phyloP scores from a whole-genome alignment of 1,140 invertebrate genomes.

The Plodia interpunctella region DNA sequence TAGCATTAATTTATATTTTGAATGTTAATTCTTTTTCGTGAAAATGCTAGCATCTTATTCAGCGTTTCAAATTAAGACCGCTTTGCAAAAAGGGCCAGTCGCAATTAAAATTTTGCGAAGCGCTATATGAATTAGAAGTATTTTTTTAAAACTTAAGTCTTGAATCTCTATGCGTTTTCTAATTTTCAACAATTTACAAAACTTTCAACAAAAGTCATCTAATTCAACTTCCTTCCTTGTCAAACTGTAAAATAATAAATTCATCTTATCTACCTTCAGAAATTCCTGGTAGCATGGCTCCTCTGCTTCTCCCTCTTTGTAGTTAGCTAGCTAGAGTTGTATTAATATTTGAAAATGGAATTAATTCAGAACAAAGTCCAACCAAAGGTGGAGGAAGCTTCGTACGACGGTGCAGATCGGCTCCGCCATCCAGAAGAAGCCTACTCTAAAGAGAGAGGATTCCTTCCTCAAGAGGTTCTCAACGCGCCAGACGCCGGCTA shows the following conservation, averaged over 20 bases:
- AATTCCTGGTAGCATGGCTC: conserved; percentile 38
- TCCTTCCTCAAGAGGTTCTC: conserved; percentile 97
- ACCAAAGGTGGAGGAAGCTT: conserved; percentile 96
- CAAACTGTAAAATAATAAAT: conserved; percentile 5
- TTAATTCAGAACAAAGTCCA: conserved; percentile 87
- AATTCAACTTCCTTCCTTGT: background rate
- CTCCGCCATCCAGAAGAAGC: conserved; percentile 92
- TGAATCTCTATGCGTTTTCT: conserved; percentile 17
- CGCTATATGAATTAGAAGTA: conserved; percentile 6
- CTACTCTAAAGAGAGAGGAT: conserved; percentile 93
- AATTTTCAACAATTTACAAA: conserved; percentile 6
- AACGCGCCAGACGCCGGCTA: conserved; percentile 91
- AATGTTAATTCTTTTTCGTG: background rate
- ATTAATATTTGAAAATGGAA: conserved; percentile 14
- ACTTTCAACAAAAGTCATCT: background rate
- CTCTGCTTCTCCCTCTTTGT: conserved; percentile 32
- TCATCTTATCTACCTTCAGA: conserved; percentile 18
- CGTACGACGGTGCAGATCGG: conserved; percentile 94
- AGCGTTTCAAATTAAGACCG: background rate
- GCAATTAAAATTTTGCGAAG: conserved; percentile 2
- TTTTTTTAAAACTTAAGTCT: conserved; percentile 12
- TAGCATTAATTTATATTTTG: no score
- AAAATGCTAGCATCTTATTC: background rate
- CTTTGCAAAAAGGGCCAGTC: background rate
- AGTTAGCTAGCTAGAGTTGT: conserved; percentile 10